Evolutionary conservation across 2,888 invertebrate species (phyloP).

Genomic region (Platypus cylindrus): DNA sequence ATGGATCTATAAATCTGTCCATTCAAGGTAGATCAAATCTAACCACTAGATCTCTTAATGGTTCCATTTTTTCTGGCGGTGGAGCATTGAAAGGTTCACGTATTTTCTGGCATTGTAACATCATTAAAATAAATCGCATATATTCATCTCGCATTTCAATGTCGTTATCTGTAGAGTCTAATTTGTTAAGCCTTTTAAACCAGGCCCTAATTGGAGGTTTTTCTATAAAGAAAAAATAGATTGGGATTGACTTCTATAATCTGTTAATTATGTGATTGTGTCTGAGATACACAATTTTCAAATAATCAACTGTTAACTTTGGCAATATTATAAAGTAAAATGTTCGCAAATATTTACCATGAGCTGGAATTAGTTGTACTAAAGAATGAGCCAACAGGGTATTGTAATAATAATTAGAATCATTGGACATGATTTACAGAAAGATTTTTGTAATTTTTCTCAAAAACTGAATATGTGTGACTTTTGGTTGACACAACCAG

Average conservation of each 20-base stretch:
- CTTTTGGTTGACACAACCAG: too few species aligned
- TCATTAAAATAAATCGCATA: conserved; percentile 36
- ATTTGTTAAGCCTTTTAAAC: conserved; percentile 31
- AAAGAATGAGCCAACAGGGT: conserved; percentile 35
- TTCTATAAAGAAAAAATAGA: conserved; percentile 4
- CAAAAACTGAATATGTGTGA: too few species aligned
- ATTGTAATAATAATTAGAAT: conserved; percentile 32
- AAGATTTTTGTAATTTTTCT: too few species aligned
- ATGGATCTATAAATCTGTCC: too few species aligned
- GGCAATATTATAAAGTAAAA: background rate
- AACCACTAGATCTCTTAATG: conserved; percentile 26
- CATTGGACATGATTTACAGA: conserved; percentile 7
- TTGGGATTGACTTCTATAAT: too few species aligned
- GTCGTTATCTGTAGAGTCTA: conserved; percentile 26
- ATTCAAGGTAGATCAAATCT: conserved; percentile 9
- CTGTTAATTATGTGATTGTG: background rate
- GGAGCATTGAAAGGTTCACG: conserved; percentile 31
- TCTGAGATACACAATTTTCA: background rate
- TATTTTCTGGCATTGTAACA: conserved; percentile 34
- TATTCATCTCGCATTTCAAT: conserved; percentile 32
- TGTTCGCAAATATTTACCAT: conserved; percentile 23
- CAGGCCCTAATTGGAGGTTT: conserved; percentile 22
- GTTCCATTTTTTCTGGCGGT: conserved; percentile 28
- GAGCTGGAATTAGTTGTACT: conserved; percentile 31
- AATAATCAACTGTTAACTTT: background rate